Base-by-base conservation (phyloP, 1,140 invertebrate species). In the Streblospio benedicti region DNA sequence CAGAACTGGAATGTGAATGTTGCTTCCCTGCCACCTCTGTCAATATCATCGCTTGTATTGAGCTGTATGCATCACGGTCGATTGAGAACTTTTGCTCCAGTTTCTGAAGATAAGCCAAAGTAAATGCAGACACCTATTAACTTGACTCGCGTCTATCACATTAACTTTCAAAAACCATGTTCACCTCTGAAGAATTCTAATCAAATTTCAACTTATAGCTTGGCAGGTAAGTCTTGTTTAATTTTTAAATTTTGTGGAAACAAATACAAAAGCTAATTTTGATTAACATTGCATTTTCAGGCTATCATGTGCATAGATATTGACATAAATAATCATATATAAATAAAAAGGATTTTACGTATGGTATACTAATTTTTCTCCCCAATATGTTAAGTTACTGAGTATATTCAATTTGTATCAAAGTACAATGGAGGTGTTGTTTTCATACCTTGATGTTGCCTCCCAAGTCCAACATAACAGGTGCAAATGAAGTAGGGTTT, bases 1-100 rank as follows among this genome's bases (percentile, higher is more conserved):
- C 76, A 31, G 76, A 77, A 28, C 68, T 75, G 23, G 72, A 68
- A 30, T 67, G 25, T 18, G 65, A 66, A 43, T 69, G 66, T 56
- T 74, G 69, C 41, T 67, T 66, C 16, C 56, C 44, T 14, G 65
- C 47, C 6, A 76, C 65, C 62, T 78, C 76, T 62, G 57, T 57
- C 23, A 67, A 27, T n/a, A 78, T 67, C 45, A 78, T 73, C n/a
- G 67, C 65, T 61, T 78, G 74, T 33, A 78, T 52, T 23, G 72
- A 72, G 2, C 45, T 52, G 57, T 71, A 76, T 31, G 57, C 45
- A 23, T 61, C 63, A 25, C 69, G 65, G 56, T 74, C 65, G 18
- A 66, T 71, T 3, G 61, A 60, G 49, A 71, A 70, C 62, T 78
- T 77, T 33, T 74, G 69, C 32, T 71, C 58, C n/a, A 78, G 69